Conservation (phyloP, 1,140 invertebrate genomes). For the Aphelenchoides avenae region DNA sequence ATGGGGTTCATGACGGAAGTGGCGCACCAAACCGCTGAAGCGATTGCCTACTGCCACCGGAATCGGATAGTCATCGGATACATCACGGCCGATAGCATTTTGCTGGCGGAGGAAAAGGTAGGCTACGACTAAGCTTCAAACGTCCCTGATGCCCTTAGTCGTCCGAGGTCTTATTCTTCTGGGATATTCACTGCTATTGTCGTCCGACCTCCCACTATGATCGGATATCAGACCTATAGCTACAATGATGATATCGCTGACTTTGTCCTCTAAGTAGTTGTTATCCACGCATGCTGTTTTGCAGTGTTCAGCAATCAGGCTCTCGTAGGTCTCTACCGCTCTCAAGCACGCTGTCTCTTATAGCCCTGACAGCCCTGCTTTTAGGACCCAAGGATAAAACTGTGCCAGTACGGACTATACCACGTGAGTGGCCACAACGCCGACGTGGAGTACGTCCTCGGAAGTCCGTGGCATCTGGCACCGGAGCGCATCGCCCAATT, state of each 20-base stretch:
- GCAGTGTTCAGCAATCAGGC: no score
- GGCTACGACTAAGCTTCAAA: constrained; percentile 11
- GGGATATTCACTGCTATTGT: background rate
- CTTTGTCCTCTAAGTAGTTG: no score
- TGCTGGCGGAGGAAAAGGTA: constrained; percentile 41
- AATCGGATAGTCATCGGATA: constrained; percentile 28
- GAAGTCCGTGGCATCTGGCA: constrained; percentile 33
- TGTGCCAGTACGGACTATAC: constrained; percentile 21
- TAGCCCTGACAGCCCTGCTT: no score
- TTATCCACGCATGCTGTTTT: no score
- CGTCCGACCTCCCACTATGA: background rate
- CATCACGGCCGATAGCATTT: constrained; percentile 42
- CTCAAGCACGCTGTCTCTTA: no score
- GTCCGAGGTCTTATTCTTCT: constrained; percentile 13
- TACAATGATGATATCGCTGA: no score
- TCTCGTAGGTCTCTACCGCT: no score
- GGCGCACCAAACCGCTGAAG: constrained; percentile 13
- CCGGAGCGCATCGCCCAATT: constrained; percentile 25
- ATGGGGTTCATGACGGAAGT: constrained; percentile 9
- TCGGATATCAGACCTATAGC: background rate
- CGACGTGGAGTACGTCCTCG: constrained; percentile 26
- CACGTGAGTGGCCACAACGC: constrained; percentile 7
- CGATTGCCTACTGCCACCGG: constrained; percentile 34
- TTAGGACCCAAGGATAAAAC: constrained; percentile 14
- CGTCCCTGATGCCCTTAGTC: no score